Conservation (phyloP, 2,888 invertebrate species). For the Griposia aprilina region DNA sequence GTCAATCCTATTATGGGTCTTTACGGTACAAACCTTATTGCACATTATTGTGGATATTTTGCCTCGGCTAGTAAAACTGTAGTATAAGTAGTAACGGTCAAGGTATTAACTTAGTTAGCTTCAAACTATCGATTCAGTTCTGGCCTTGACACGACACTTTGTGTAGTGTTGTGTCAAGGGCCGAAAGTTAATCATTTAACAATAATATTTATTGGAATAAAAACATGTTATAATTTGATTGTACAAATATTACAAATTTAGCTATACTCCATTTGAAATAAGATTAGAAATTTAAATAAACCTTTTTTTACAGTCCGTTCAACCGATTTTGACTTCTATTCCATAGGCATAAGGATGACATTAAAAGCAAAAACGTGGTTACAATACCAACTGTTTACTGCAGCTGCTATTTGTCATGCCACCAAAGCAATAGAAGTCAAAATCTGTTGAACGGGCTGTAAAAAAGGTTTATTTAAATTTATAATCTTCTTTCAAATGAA, state of each 20-base stretch:
- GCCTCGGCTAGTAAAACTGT: neutral
- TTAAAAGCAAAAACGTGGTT: no score
- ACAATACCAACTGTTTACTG: no score
- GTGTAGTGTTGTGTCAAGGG: neutral
- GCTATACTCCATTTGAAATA: neutral
- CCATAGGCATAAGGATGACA: no score
- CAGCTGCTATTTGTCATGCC: no score
- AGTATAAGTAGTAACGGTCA: neutral
- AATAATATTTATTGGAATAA: neutral
- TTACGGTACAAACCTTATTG: neutral
- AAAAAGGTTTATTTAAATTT: no score
- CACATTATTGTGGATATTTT: neutral
- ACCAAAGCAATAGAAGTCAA: no score
- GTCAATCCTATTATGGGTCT: neutral
- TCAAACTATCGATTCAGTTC: neutral
- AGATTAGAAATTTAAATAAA: no score
- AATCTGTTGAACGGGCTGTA: no score
- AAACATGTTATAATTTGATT: neutral
- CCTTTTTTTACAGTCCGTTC: no score
- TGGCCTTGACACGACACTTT: neutral
- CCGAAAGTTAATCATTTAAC: neutral
- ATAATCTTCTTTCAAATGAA: no score
- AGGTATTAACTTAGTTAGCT: neutral
- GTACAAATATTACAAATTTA: no score
- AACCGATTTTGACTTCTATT: no score